These are phyloP conservation scores for Argyrosomus regius DNA, from an alignment of 2,797 vertebrate species.

Conservation along the genomic window DNA sequence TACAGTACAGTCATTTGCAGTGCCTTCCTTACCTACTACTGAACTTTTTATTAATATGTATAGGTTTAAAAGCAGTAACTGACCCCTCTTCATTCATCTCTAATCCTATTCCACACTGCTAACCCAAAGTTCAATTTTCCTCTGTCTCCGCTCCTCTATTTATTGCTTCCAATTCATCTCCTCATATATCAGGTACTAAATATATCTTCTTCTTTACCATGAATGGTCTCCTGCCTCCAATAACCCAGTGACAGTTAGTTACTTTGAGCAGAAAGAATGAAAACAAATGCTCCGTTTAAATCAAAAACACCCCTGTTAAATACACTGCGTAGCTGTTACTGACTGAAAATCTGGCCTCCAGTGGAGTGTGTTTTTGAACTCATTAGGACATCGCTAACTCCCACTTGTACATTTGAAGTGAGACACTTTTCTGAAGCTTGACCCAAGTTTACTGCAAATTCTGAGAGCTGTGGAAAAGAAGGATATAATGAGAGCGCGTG, in stretches of 20 bases:
- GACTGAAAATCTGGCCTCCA: slow-evolving; percentile 21
- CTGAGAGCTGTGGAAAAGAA: slow-evolving; percentile 7
- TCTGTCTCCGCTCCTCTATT: slow-evolving; percentile 17
- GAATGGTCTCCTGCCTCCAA: slow-evolving; percentile 34
- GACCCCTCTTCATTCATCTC: slow-evolving; percentile 10
- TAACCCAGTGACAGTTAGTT: slow-evolving; percentile 27
- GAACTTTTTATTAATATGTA: neutral
- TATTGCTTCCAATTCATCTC: slow-evolving; percentile 36
- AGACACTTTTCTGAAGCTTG: slow-evolving; percentile 43
- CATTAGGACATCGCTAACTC: slow-evolving; percentile 34
- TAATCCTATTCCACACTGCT: slow-evolving; percentile 10
- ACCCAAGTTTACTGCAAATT: slow-evolving; percentile 35
- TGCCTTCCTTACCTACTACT: neutral
- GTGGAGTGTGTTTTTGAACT: slow-evolving; percentile 36
- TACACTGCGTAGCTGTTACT: neutral
- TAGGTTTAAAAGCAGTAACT: slow-evolving; percentile 6
- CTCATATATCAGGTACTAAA: slow-evolving; percentile 21
- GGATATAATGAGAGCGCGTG: neutral
- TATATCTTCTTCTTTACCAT: slow-evolving; percentile 28
- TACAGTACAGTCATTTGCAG: neutral
- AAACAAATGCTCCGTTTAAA: slow-evolving; percentile 35
- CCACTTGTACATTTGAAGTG: slow-evolving; percentile 28
- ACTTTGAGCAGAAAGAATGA: slow-evolving; percentile 37
- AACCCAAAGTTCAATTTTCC: slow-evolving; percentile 3
- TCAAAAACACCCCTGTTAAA: neutral